Percentiles rank a stretch among this genome's conserved stretches.
Conservation (phyloP, 2,888 invertebrate genomes). For the Lepidochrysops patricia region DNA sequence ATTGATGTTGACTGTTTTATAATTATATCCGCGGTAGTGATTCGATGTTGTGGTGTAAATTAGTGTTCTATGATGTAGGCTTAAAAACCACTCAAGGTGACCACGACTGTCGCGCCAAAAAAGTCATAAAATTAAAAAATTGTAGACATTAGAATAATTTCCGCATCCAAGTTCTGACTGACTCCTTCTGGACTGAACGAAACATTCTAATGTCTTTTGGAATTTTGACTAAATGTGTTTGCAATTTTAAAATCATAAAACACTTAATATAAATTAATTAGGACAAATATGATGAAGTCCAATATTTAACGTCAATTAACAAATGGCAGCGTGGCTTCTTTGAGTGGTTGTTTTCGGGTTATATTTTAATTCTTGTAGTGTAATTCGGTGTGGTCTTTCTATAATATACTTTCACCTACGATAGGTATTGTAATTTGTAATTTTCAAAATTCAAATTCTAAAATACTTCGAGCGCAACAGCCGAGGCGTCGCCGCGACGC, state of each 20-base stretch:
- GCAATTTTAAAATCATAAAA: no score
- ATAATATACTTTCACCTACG: conserved; percentile 59
- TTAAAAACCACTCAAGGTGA: conserved; percentile 52
- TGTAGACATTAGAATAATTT: no score
- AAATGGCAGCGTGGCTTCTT: conserved; percentile 31
- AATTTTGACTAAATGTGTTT: no score
- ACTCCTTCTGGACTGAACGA: no score
- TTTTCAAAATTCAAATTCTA: conserved; percentile 54
- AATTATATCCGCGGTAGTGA: conserved; percentile 73
- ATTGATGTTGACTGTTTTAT: conserved; percentile 76
- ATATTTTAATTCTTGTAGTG: conserved; percentile 61
- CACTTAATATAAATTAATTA: no score
- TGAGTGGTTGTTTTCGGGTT: conserved; percentile 45
- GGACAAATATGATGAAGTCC: not conserved
- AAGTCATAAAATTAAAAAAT: conserved; percentile 11
- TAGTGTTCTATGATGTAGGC: conserved; percentile 71
- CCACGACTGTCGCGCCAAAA: conserved; percentile 9
- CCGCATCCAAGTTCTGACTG: no score
- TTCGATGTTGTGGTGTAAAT: conserved; percentile 75
- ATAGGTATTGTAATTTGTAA: conserved; percentile 51
- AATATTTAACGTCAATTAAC: conserved; percentile 1
- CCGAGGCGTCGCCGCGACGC: conserved; percentile 49
- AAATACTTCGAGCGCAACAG: conserved; percentile 58
- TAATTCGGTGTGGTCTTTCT: conserved; percentile 72
- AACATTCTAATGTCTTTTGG: no score